Evolutionary conservation across 2,113 vertebrate genomes (phyloP), one percentile per base, ranked within the genome.

Genomic region (Pomatorhinus ruficollis): DNA sequence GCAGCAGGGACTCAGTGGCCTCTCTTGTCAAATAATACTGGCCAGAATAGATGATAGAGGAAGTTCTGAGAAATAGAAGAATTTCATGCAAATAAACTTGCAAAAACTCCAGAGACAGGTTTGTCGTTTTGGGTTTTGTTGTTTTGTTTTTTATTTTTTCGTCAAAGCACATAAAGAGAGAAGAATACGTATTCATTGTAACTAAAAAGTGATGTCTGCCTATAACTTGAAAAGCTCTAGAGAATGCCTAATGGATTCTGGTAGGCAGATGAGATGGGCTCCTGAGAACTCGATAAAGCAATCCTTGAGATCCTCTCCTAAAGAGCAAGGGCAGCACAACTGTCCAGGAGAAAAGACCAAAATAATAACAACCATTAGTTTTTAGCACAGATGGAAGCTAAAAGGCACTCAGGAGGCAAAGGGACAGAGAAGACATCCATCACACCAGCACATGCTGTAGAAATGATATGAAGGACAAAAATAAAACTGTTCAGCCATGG

Each of bases 391-490:
- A 95, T 81, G 60, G 68, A 83, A 92, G 40, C 76, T 89, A 70
- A 92, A 77, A 92, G 70, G 83, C 59, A 90, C 63, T 97, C 54
- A 39, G 64, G 75, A 92, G 50, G 64, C 79, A 83, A 31, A 69
- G 54, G 44, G 64, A 74, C 54, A 44, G 35, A 69, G 75, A 35
- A 65, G 37, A 60, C 79, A 97, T 97, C 45, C 64, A 59, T 96
- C 94, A 95, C 72, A 59, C 5, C 63, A 54, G 53, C 63, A 68
- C n/a, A 12, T 45, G 70, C 45, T 61, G 66, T 22, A 86, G 72
- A 96, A 84, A 97, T 87, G 3, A 63, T 87, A 88, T 47, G 71
- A 83, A 90, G 63, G 71, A 65, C 71, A 92, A 94, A 97, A 93
- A 77, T 86, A 76, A 45, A 95, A 93, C 63, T 22, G 27, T 65